phyloP scores from a whole-genome alignment of 2,888 invertebrate genomes.

The Maniola hyperantus region DNA sequence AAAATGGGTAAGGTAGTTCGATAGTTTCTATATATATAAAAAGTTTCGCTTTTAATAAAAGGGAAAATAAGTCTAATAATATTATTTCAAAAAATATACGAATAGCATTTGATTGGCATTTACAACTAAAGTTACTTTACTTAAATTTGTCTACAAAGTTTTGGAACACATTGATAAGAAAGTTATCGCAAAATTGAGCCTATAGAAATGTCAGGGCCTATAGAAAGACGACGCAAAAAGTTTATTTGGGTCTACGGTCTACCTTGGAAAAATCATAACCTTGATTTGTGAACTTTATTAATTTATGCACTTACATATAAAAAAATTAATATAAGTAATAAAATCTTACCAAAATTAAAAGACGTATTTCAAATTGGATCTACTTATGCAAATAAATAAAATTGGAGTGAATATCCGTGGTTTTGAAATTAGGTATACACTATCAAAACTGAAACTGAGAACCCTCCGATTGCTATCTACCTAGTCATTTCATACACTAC shows the following conservation, averaged over 20 bases:
- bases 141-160: neutral
- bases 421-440: no score
- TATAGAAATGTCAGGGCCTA: neutral
- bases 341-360: no score
- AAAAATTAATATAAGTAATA: no score
- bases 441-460: no score
- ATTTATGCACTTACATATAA: no score
- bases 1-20: no score
- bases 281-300: neutral
- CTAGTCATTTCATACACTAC: no score
- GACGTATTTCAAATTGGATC: no score
- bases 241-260: neutral
- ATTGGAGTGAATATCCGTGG: no score
- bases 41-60: neutral
- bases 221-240: neutral
- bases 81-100: neutral
- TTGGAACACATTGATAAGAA: neutral
- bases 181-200: neutral
- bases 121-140: neutral
- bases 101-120: slow-evolving; percentile 2
- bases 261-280: neutral
- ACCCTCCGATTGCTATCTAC: no score
- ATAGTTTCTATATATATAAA: no score
- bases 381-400: no score
- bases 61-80: neutral